Evolutionary conservation across 2,113 vertebrate species (phyloP).

Genomic region (Pseudorhombus dupliciocellatus): DNA sequence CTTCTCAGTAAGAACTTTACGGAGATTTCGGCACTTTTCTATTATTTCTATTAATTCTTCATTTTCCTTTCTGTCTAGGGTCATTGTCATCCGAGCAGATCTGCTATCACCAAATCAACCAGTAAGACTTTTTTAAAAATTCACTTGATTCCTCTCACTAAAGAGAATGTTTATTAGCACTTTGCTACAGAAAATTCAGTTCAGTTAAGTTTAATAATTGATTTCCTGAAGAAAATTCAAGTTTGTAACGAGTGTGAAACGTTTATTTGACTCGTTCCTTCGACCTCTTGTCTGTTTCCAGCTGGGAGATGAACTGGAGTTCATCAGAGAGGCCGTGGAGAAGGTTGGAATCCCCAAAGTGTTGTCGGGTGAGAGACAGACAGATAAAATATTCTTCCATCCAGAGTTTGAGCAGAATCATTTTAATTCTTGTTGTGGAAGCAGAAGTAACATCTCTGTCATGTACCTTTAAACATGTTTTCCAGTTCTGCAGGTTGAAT

Average conservation of each 20-base stretch:
- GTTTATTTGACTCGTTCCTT: not conserved
- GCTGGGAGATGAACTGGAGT: conserved; percentile 67
- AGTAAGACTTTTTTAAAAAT: conserved; percentile 45
- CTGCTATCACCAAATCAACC: conserved; percentile 1
- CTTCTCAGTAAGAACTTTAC: conserved; percentile 48
- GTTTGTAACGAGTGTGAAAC: not conserved
- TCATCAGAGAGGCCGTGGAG: conserved; percentile 76
- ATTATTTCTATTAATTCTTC: not conserved
- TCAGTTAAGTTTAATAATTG: too few relatives aligned
- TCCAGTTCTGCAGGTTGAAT: conserved; percentile 78
- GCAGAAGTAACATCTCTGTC: not conserved
- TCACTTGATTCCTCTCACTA: not conserved
- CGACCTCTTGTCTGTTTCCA: not conserved
- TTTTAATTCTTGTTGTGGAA: not conserved
- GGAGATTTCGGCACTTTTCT: not conserved
- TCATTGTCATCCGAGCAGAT: conserved; percentile 31
- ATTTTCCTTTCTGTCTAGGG: conserved; percentile 36
- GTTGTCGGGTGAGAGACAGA: conserved; percentile 76
- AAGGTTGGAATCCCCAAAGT: conserved; percentile 84
- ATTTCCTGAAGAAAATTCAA: too few relatives aligned
- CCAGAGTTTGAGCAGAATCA: too few relatives aligned
- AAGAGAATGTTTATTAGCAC: too few relatives aligned
- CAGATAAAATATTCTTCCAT: too few relatives aligned
- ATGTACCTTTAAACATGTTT: not conserved
- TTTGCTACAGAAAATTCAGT: too few relatives aligned